phyloP scores from a whole-genome alignment of 1,140 invertebrate species.

The Drosophila novamexicana region DNA sequence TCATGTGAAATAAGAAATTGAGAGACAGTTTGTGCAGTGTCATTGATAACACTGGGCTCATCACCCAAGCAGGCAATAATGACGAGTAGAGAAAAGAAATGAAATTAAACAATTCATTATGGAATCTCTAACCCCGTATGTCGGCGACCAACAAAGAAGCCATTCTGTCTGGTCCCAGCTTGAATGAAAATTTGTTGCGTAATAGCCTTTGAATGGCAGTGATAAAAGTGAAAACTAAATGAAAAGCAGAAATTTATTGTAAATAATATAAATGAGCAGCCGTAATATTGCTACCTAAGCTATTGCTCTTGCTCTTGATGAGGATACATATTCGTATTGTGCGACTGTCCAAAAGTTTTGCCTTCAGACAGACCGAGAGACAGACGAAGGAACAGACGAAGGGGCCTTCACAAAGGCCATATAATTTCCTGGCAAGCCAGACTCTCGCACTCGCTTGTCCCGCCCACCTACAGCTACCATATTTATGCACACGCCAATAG shows the following conservation, averaged over 20 bases:
- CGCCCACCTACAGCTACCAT: neutral
- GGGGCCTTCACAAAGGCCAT: conserved; percentile 46
- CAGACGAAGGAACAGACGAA: neutral
- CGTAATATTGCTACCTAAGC: conserved; percentile 13
- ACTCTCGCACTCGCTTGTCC: neutral
- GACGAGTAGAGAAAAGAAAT: conserved; percentile 49
- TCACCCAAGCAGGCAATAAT: conserved; percentile 45
- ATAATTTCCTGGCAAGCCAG: conserved; percentile 55
- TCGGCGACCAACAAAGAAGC: conserved; percentile 17
- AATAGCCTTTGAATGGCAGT: conserved; percentile 50
- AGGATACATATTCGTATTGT: conserved; percentile 39
- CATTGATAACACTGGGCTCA: conserved; percentile 31
- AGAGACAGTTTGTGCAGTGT: conserved; percentile 39
- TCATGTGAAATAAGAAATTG: conserved; percentile 28
- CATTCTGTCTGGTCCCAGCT: conserved; percentile 1
- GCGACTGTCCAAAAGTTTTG: conserved; percentile 22
- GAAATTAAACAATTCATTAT: conserved; percentile 68
- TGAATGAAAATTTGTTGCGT: conserved; percentile 56
- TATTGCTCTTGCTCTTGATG: conserved; percentile 24
- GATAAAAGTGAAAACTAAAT: conserved; percentile 77
- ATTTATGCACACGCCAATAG: conserved; percentile 48
- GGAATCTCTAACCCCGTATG: conserved; percentile 35
- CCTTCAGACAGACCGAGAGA: conserved; percentile 15
- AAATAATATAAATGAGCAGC: conserved; percentile 56
- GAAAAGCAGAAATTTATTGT: conserved; percentile 62